Evolutionary conservation across 2,888 invertebrate genomes (phyloP), one percentile per base, ranked within the genome.

Genomic region (Leptopilina syphax): DNA sequence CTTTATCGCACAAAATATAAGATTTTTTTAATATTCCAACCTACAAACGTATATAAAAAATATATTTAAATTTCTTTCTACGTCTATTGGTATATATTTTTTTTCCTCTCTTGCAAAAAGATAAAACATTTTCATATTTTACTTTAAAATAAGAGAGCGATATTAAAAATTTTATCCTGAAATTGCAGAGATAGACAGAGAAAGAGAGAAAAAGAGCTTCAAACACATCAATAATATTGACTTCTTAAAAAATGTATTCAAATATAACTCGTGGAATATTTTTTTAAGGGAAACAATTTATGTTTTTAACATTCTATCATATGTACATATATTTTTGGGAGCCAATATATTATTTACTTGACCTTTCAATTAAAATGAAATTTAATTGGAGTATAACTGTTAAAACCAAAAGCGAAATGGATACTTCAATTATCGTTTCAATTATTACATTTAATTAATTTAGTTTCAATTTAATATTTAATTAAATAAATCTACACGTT

Each of bases 221-320:
- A 65, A 65, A 13, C 41, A 65, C 34, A 65, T 65, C 65, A 65
- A 63, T 63, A 63, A 63, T 63, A 63, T 63, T 63, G 63, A 63
- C 63, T 63, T 63, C 24, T 24, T 63, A 24, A 63, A 63, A 63
- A 63, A 63, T 60, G n/a, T 63, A 63, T 63, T 63, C 18, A 63
- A 18, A 63, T 7, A 63, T 24, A 63, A 63, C 18, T 63, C 24
- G 63, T 63, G 8, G 63, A 24, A 18, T 24, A 18, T 34, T 34
- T 63, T 7, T 60, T 24, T 63, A 10, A 63, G 63, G 18, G 6
- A 3, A 63, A 63, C 63, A 4, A 24, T 63, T 63, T 18, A 18
- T 63, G 24, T 63, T 63, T 6, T 24, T 1, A 63, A 60, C 18
- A 60, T 63, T 63, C 27, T 24, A 57, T 57, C n/a, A 57, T 57